phyloP scores from a whole-genome alignment of 2,797 vertebrate genomes.

The Harpagifer antarcticus region DNA sequence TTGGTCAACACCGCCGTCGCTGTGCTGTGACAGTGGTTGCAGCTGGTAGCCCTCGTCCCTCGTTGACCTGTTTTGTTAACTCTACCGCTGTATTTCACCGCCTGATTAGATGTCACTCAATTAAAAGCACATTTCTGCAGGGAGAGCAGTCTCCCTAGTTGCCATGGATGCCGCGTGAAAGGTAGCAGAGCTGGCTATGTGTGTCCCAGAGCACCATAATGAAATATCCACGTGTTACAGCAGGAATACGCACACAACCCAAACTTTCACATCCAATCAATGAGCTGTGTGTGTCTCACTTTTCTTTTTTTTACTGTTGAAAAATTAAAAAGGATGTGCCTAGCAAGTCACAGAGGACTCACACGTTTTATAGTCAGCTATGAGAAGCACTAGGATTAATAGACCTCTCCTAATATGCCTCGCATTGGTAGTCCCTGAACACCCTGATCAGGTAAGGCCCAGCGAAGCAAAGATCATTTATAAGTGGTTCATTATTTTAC shows the following conservation, averaged over 20 bases:
- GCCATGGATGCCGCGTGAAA: slow-evolving; percentile 81
- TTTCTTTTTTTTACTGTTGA: slow-evolving; percentile 57
- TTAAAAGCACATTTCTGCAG: slow-evolving; percentile 85
- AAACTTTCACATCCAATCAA: slow-evolving; percentile 87
- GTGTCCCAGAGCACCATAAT: slow-evolving; percentile 80
- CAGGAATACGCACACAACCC: slow-evolving; percentile 72
- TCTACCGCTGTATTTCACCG: slow-evolving; percentile 78
- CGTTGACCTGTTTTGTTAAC: slow-evolving; percentile 82
- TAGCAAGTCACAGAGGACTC: slow-evolving; percentile 85
- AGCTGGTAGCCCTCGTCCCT: slow-evolving; percentile 72
- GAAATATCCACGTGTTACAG: slow-evolving; percentile 78
- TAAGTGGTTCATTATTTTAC: slow-evolving; percentile 96
- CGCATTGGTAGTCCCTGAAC: slow-evolving; percentile 83
- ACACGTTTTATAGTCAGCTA: slow-evolving; percentile 83
- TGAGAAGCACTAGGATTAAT: slow-evolving; percentile 86
- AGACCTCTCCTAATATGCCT: slow-evolving; percentile 85
- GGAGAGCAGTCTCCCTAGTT: slow-evolving; percentile 79
- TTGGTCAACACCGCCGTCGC: slow-evolving; percentile 46
- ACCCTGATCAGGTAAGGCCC: slow-evolving; percentile 86
- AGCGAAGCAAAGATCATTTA: slow-evolving; percentile 92
- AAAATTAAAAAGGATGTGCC: slow-evolving; percentile 87
- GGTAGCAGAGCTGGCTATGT: slow-evolving; percentile 74
- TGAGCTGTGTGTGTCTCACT: slow-evolving; percentile 69
- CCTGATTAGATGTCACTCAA: slow-evolving; percentile 88
- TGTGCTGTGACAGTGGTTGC: slow-evolving; percentile 40